Base-by-base conservation (phyloP, 1,140 invertebrate genomes). In the Pemphigus obesinymphae region DNA sequence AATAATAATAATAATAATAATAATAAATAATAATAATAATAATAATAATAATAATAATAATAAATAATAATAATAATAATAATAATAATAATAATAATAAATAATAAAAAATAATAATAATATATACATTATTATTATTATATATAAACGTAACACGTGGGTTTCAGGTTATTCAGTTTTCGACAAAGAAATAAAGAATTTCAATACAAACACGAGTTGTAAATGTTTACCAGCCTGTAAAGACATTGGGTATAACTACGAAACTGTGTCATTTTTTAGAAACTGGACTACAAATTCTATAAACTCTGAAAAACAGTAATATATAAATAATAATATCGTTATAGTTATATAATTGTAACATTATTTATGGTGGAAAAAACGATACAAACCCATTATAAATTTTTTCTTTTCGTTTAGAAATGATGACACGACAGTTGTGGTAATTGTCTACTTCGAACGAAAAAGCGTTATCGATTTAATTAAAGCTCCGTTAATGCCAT, bases 171-270 rank as follows among this genome's bases (percentile, higher is more conserved):
- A 66, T 53, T 83, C 83, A 7, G 29, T 83, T n/a, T 83, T 83
- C 34, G 23, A 83, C 3, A 58, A 66, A 53, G 17, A 43, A 31
- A 2, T 68, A 8, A 75, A 75, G 10, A 45, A 45, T 11, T 29
- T 29, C 3, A 76, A 58, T 17, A 43, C 29, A 1, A 81, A 55
- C 10, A 43, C 66, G 20, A 63, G 73, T 20, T 92, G 92, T 84
- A 88, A 90, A 83, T 93, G 92, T 85, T 86, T 93, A 80, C 92
- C 91, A 2, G 89, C 91, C 0, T 93, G 92, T 84, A 91, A 90
- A 1, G 91, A 91, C 2, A 88, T 92, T 3, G 88, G 88, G 4
- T 93, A 92, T 84, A 89, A 91, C 0, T 48, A 43, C 43, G 34
- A 83, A n/a, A 55, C 75, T 43, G 80, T 82, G 17, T 66, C 82